A percentile compares a stretch with the other conserved stretches of the same genome.
Conservation (phyloP, 1,140 invertebrate species). For the Drosophila virilis region DNA sequence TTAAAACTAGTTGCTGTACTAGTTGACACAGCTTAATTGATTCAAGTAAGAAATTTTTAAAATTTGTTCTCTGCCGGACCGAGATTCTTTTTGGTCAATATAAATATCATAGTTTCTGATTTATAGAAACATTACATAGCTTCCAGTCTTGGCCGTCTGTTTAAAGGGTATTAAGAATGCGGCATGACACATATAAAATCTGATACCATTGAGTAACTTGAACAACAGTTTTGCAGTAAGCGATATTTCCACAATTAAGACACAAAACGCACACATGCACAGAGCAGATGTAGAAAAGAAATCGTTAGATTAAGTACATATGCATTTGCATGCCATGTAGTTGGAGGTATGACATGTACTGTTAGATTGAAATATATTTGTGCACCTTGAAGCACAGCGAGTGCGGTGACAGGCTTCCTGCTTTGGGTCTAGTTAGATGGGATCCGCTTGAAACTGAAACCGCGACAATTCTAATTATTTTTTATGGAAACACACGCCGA, state of each 20-base stretch:
- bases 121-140: too few relatives aligned
- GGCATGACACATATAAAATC: neutral
- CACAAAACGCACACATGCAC: slow-evolving; percentile 2
- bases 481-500: slow-evolving; percentile 54
- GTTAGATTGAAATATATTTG: slow-evolving; percentile 54
- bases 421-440: slow-evolving; percentile 43
- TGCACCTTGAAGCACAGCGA: slow-evolving; percentile 33
- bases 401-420: slow-evolving; percentile 77
- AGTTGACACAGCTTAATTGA: too few relatives aligned
- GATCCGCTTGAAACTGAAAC: slow-evolving; percentile 59
- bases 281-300: slow-evolving; percentile 14
- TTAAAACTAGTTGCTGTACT: too few relatives aligned
- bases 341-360: slow-evolving; percentile 40
- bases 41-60: too few relatives aligned
- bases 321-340: neutral
- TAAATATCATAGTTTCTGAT: too few relatives aligned
- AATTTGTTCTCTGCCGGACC: too few relatives aligned
- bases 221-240: slow-evolving; percentile 10
- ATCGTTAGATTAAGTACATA: neutral
- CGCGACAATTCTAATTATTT: slow-evolving; percentile 82
- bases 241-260: slow-evolving; percentile 11
- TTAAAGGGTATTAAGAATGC: neutral
- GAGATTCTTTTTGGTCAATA: too few relatives aligned
- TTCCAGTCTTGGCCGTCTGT: too few relatives aligned
- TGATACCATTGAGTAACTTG: neutral